These are phyloP conservation scores for Erpornis zantholeuca DNA, from an alignment of 2,113 vertebrate genomes.

Conservation along the genomic window DNA sequence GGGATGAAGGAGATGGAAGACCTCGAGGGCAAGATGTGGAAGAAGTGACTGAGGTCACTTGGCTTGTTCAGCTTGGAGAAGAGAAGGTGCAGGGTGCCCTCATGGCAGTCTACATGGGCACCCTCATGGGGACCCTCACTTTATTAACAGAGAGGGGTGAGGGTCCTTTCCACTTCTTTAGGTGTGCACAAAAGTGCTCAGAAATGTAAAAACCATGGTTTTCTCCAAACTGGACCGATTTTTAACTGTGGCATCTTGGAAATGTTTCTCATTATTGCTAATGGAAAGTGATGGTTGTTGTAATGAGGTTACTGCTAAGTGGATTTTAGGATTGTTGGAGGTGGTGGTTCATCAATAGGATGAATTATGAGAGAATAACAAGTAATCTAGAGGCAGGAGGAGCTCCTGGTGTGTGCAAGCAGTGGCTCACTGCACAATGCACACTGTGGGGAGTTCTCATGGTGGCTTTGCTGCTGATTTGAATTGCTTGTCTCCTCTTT, in stretches of 20 bases:
- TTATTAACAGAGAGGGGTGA: neutral
- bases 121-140: neutral
- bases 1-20: neutral
- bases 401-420: neutral
- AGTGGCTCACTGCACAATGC: neutral
- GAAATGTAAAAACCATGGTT: neutral
- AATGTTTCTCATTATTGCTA: neutral
- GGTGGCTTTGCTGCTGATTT: neutral
- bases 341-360: neutral
- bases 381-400: neutral
- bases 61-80: neutral
- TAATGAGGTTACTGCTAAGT: neutral
- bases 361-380: neutral
- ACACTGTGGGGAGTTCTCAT: fast-evolving
- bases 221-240: neutral
- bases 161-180: neutral
- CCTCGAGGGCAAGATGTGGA: neutral
- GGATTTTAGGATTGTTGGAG: neutral
- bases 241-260: neutral
- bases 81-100: neutral
- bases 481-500: neutral
- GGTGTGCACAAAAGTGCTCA: neutral
- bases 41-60: neutral
- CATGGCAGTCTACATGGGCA: fast-evolving
- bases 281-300: neutral